phyloP scores from a whole-genome alignment of 2,888 invertebrate species.

The Onchidella celtica region DNA sequence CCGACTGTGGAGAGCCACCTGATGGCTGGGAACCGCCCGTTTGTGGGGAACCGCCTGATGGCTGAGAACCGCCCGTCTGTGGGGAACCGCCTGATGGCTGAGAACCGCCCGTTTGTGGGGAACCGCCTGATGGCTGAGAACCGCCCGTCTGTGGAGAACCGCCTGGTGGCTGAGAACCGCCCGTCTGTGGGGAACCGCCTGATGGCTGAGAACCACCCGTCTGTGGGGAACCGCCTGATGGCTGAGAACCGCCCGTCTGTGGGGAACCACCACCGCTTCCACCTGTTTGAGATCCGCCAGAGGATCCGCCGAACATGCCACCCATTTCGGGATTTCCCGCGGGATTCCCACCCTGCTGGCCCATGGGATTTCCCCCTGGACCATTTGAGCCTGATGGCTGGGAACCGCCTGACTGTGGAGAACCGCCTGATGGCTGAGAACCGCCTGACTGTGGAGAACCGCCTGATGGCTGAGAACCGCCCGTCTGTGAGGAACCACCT shows the following conservation, averaged over 20 bases:
- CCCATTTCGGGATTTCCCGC: not conserved
- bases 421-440: not conserved
- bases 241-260: not conserved
- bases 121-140: too few relatives aligned
- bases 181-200: too few relatives aligned
- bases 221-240: not conserved
- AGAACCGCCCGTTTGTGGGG: too few relatives aligned
- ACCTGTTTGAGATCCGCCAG: not conserved
- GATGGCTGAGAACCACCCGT: too few relatives aligned
- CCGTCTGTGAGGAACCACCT: not conserved
- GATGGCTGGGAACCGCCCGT: too few relatives aligned
- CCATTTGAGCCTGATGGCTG: not conserved
- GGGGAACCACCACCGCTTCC: not conserved
- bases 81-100: too few relatives aligned
- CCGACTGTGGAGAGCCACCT: too few relatives aligned
- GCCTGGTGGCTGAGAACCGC: too few relatives aligned
- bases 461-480: not conserved
- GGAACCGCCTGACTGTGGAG: not conserved
- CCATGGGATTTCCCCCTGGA: slow-evolving; percentile 22
- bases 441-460: not conserved
- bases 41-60: too few relatives aligned
- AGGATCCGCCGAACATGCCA: not conserved
- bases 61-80: too few relatives aligned
- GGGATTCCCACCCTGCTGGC: not conserved
- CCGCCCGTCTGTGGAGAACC: too few relatives aligned